These are phyloP conservation scores for Enteromius radiatus DNA, from an alignment of 2,797 vertebrate species.

Conservation along the genomic window DNA sequence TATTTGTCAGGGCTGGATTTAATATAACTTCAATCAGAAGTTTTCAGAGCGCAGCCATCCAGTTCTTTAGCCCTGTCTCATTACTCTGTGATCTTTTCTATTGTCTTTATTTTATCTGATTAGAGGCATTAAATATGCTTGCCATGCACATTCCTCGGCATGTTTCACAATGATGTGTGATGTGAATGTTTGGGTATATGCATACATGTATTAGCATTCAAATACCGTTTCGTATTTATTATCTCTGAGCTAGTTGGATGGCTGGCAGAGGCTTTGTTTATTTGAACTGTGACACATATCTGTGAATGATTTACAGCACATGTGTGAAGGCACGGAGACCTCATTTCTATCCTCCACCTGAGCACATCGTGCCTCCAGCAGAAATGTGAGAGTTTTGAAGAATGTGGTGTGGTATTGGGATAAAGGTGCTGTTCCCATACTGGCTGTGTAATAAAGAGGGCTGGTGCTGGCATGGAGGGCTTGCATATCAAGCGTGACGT, in stretches of 20 bases:
- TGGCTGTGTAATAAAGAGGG: slow-evolving; percentile 18
- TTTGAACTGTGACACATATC: slow-evolving; percentile 58
- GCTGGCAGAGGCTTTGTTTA: slow-evolving; percentile 51
- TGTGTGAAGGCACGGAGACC: slow-evolving; percentile 58
- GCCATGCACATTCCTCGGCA: slow-evolving; percentile 6
- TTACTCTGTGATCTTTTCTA: slow-evolving; percentile 1
- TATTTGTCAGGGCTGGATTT: slow-evolving; percentile 29
- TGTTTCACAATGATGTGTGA: background rate
- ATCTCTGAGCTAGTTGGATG: slow-evolving; percentile 33
- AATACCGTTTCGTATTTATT: slow-evolving; percentile 62
- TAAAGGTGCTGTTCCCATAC: slow-evolving; percentile 25
- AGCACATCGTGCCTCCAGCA: slow-evolving; percentile 40
- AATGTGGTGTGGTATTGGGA: slow-evolving; percentile 24
- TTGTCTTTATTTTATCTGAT: slow-evolving; percentile 25
- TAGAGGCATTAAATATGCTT: slow-evolving; percentile 19
- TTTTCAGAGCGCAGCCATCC: background rate
- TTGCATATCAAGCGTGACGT: slow-evolving; percentile 30
- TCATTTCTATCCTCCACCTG: slow-evolving; percentile 57
- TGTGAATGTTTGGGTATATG: background rate
- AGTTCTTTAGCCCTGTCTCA: slow-evolving; percentile 1
- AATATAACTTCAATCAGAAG: slow-evolving; percentile 18
- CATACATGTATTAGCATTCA: slow-evolving; percentile 47
- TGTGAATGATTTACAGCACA: slow-evolving; percentile 66
- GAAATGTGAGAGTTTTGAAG: slow-evolving; percentile 26
- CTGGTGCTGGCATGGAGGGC: background rate